Evolutionary conservation across 2,113 vertebrate genomes (phyloP).

Genomic region (Cricetomys ansorgei): DNA sequence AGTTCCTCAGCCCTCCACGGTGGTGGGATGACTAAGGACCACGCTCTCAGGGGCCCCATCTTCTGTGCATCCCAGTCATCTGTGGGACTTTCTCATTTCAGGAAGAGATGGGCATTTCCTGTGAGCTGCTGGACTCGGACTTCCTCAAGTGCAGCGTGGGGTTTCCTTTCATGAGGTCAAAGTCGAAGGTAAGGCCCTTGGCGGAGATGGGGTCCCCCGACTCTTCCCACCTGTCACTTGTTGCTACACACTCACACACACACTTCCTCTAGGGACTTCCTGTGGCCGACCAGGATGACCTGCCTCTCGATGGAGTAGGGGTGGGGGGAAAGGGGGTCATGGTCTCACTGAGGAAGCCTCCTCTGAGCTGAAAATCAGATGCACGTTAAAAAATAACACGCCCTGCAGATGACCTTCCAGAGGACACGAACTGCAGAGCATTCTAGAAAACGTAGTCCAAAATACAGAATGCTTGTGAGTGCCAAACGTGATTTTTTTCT

Average conservation of each 20-base stretch:
- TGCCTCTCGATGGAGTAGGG: not conserved
- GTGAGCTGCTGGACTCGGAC: slow-evolving; percentile 94
- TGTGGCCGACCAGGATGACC: not conserved
- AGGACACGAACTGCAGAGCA: not conserved
- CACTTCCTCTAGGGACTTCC: not conserved
- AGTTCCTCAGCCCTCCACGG: not conserved
- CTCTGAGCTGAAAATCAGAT: not conserved
- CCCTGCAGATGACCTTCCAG: not conserved
- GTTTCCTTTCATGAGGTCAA: slow-evolving; percentile 99
- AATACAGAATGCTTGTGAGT: not conserved
- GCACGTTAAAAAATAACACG: not conserved
- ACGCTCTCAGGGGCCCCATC: not conserved
- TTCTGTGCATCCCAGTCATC: not conserved
- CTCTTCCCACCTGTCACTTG: not conserved
- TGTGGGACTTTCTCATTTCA: slow-evolving; percentile 83
- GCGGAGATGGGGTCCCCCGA: not conserved
- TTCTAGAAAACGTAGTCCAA: not conserved
- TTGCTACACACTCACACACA: not conserved
- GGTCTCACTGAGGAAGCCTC: not conserved
- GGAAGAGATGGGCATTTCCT: slow-evolving; percentile 98
- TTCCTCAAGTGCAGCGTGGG: slow-evolving; percentile 98
- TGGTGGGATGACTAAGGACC: not conserved
- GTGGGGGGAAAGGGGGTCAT: not conserved
- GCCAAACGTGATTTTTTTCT: slow-evolving; percentile 63
- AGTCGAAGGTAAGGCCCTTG: slow-evolving; percentile 91